Conservation (phyloP, 2,113 vertebrate species). For the Peucedramus taeniatus region DNA sequence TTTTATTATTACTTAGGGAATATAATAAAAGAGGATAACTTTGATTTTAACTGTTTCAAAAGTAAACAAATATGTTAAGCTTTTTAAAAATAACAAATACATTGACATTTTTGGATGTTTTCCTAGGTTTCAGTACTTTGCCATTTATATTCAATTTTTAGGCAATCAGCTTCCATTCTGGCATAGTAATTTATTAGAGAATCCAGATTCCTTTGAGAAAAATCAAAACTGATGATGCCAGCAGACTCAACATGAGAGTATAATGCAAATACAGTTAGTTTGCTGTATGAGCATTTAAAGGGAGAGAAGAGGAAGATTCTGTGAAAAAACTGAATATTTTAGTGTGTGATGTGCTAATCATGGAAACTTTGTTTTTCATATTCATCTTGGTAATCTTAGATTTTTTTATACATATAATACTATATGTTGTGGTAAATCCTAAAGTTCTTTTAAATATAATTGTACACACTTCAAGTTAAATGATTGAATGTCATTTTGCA, state of each 20-base stretch:
- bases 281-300: not conserved
- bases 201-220: slow-evolving; percentile 12
- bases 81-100: slow-evolving; percentile 55
- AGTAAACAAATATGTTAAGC: slow-evolving; percentile 59
- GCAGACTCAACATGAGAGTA: not conserved
- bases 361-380: not conserved
- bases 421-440: not conserved
- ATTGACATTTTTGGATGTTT: slow-evolving; percentile 28
- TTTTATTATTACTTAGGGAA: slow-evolving; percentile 60
- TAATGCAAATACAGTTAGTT: not conserved
- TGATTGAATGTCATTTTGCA: not conserved
- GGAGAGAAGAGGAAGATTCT: not conserved
- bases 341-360: not conserved
- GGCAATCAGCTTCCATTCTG: slow-evolving; percentile 44
- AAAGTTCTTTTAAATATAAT: not conserved
- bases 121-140: slow-evolving; percentile 44
- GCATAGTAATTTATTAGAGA: slow-evolving; percentile 37
- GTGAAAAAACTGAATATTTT: not conserved
- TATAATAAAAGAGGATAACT: slow-evolving; percentile 44
- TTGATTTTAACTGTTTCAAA: slow-evolving; percentile 60
- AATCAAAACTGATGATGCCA: slow-evolving; percentile 36
- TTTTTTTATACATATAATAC: not conserved
- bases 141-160: slow-evolving; percentile 53
- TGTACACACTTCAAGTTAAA: not conserved
- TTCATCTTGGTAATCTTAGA: not conserved